Evolutionary conservation across 2,113 vertebrate genomes (phyloP), one percentile per base, ranked within the genome.

Genomic region (Etheostoma cragini): DNA sequence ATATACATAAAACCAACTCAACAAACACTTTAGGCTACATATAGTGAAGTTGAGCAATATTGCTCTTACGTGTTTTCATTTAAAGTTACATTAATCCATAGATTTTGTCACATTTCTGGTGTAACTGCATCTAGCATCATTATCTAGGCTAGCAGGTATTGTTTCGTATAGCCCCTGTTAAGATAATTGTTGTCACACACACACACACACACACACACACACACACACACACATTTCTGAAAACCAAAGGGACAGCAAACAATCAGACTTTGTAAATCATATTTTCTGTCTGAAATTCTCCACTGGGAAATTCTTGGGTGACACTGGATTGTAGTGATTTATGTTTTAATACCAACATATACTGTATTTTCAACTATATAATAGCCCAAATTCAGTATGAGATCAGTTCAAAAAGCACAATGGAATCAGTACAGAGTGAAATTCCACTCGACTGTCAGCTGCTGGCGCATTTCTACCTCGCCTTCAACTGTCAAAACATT

Each of bases 241-340:
- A 57, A 75, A 42, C 49, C 50, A 60, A 79, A 26, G 52, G 56
- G 56, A 66, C 30, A 46, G 30, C 45, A 24, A 56, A 7, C 57
- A 50, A 24, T 63, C 53, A 62, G 35, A 56, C 15, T 42, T 79
- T 71, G 75, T 74, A 45, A 71, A 66, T 69, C 30, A 10, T 24
- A 72, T 72, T 50, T 72, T 62, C 21, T 47, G 66, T 71, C 17
- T 80, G 50, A 81, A 81, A 79, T 16, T 15, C 62, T 61, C 46
- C 78, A 10, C 71, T 64, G 54, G 26, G 78, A 63, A 7, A 50
- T 58, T 72, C 42, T 17, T 49, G 52, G 15, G 19, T 21, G 49
- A 1, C 13, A 22, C 33, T 5, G 22, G 38, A 22, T 60, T 80
- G 24, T 72, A 72, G 30, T 67, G 64, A 78, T 60, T 58, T 62